Evolutionary conservation across 2,113 vertebrate species (phyloP).

Genomic region (Hystrix brachyura): DNA sequence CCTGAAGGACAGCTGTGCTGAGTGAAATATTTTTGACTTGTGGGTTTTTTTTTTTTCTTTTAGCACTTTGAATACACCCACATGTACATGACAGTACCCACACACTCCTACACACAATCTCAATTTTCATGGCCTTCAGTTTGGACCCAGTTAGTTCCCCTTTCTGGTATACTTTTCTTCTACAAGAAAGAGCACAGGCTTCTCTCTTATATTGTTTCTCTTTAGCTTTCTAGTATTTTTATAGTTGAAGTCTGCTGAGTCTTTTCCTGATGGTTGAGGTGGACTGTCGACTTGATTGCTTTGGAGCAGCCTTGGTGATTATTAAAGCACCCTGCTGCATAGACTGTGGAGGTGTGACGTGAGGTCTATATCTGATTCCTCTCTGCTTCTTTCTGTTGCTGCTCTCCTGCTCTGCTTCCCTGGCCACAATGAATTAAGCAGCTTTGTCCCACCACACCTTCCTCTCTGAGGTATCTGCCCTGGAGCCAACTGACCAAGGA

Average conservation of each 20-base stretch:
- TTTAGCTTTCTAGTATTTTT: constrained; percentile 24
- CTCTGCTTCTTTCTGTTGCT: neutral
- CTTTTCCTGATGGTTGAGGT: neutral
- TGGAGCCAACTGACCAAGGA: neutral
- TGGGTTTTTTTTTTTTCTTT: neutral
- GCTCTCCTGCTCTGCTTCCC: neutral
- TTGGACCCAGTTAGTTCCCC: neutral
- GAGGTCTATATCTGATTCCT: neutral
- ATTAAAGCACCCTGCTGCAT: neutral
- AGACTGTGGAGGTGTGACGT: neutral
- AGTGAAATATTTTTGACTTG: neutral
- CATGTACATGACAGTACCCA: neutral
- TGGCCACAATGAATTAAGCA: neutral
- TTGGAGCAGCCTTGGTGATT: neutral
- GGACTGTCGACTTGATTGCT: neutral
- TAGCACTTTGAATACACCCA: neutral
- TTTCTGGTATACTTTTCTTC: neutral
- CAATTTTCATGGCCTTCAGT: neutral
- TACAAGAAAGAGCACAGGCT: neutral
- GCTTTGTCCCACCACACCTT: neutral
- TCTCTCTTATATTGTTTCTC: neutral
- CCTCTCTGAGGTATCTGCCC: neutral
- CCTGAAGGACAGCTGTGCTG: neutral
- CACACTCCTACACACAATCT: neutral
- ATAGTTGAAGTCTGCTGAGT: neutral